Conservation (phyloP, 2,888 invertebrate species). For the Ceriagrion tenellum region DNA sequence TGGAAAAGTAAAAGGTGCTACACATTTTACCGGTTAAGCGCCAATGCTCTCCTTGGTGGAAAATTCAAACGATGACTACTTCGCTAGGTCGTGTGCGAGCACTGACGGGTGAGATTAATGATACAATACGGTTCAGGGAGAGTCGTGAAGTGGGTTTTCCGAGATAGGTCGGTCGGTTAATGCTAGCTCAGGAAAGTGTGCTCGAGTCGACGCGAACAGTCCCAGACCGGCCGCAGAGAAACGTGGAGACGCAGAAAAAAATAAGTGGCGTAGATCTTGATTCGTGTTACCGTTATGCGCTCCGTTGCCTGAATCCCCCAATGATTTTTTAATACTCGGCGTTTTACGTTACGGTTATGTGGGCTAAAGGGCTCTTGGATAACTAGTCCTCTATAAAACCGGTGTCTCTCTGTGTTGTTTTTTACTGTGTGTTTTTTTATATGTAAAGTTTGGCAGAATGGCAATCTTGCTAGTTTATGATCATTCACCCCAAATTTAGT, state of each 20-base stretch:
- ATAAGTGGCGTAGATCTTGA: slow-evolving; percentile 24
- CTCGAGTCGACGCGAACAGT: background rate
- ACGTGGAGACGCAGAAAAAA: slow-evolving; percentile 18
- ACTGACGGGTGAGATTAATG: slow-evolving; percentile 17
- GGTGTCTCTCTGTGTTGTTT: background rate
- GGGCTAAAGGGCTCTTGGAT: background rate
- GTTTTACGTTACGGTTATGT: slow-evolving; percentile 16
- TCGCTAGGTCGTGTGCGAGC: background rate
- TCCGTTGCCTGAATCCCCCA: slow-evolving; percentile 28
- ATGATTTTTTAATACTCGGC: background rate
- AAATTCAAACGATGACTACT: background rate
- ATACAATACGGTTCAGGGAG: background rate
- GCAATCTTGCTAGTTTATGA: too few species aligned
- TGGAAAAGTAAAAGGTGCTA: background rate
- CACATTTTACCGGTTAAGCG: background rate
- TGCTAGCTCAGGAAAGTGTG: background rate
- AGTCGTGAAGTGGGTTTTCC: slow-evolving; percentile 19
- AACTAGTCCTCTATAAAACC: background rate
- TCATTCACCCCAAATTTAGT: too few species aligned
- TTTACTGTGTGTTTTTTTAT: too few species aligned
- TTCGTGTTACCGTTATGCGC: background rate
- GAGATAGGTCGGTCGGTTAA: slow-evolving; percentile 24
- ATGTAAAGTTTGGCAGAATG: too few species aligned
- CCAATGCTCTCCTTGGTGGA: background rate
- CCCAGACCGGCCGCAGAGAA: background rate